phyloP scores from a whole-genome alignment of 1,140 invertebrate genomes.

The Thereuonema tuberculata region DNA sequence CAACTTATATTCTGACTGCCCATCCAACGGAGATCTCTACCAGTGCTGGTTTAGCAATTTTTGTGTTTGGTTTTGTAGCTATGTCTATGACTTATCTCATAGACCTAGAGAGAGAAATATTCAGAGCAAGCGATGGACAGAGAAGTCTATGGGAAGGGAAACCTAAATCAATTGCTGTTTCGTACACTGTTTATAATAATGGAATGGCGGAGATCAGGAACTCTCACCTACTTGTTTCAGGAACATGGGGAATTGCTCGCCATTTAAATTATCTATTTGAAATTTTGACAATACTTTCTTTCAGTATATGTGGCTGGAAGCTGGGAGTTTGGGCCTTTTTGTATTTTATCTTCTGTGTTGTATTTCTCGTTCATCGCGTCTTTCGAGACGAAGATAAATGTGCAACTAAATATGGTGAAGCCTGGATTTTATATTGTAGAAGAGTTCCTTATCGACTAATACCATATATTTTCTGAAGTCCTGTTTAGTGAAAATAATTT shows the following conservation, averaged over 20 bases:
- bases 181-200: conserved; percentile 28
- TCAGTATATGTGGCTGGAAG: conserved; percentile 35
- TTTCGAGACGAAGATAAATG: conserved; percentile 45
- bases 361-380: conserved; percentile 39
- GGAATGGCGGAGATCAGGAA: too few species aligned
- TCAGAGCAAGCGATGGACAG: conserved; percentile 32
- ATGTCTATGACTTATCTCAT: conserved; percentile 39
- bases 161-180: conserved; percentile 33
- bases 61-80: conserved; percentile 30
- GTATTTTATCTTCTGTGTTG: conserved; percentile 38
- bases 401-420: conserved; percentile 40
- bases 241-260: conserved; percentile 45
- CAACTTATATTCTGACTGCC: conserved; percentile 39
- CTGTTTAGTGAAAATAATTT: too few species aligned
- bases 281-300: conserved; percentile 36
- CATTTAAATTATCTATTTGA: conserved; percentile 49
- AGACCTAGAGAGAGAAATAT: conserved; percentile 37
- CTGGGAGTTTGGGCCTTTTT: conserved; percentile 37
- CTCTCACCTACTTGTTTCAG: conserved; percentile 36
- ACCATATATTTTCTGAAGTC: conserved; percentile 39
- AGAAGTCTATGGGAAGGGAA: conserved; percentile 36
- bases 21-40: conserved; percentile 25
- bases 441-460: conserved; percentile 41
- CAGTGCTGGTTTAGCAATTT: conserved; percentile 24
- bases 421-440: conserved; percentile 41